These are phyloP conservation scores for Exocentrus adspersus DNA, from an alignment of 2,888 invertebrate species.

Conservation along the genomic window DNA sequence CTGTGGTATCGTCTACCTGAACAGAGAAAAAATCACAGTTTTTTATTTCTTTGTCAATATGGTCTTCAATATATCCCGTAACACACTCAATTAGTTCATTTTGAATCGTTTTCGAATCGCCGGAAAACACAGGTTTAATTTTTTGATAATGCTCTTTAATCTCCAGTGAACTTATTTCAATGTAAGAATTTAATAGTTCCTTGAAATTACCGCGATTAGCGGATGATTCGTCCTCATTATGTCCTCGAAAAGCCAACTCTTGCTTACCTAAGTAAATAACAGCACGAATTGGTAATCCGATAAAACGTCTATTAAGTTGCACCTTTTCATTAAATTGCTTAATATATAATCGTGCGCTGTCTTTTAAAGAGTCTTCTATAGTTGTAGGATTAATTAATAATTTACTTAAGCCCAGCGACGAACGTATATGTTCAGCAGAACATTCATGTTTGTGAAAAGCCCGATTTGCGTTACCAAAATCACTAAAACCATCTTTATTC, in stretches of 20 bases:
- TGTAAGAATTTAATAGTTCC: too few relatives aligned
- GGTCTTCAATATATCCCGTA: conserved; percentile 37
- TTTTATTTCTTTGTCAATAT: conserved; percentile 35
- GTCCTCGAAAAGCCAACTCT: neutral
- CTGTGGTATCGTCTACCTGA: conserved; percentile 41
- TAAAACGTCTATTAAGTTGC: neutral
- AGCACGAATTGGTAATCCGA: neutral
- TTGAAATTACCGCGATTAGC: neutral
- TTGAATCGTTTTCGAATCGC: conserved; percentile 38
- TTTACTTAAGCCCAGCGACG: neutral
- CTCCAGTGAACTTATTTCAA: too few relatives aligned
- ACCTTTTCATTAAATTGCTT: neutral
- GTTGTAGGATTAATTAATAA: neutral
- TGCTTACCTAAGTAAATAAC: neutral
- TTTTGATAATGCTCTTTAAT: conserved; percentile 6
- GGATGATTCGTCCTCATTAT: neutral
- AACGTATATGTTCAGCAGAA: neutral
- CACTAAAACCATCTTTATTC: neutral
- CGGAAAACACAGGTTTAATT: conserved; percentile 33
- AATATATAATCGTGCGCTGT: neutral
- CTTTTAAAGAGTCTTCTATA: neutral
- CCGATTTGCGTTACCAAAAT: too few relatives aligned
- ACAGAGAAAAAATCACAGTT: conserved; percentile 38
- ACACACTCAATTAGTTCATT: conserved; percentile 44
- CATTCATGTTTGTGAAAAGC: neutral